These are phyloP conservation scores for Ophion slaviceki DNA, from an alignment of 2,888 invertebrate genomes.

Conservation along the genomic window DNA sequence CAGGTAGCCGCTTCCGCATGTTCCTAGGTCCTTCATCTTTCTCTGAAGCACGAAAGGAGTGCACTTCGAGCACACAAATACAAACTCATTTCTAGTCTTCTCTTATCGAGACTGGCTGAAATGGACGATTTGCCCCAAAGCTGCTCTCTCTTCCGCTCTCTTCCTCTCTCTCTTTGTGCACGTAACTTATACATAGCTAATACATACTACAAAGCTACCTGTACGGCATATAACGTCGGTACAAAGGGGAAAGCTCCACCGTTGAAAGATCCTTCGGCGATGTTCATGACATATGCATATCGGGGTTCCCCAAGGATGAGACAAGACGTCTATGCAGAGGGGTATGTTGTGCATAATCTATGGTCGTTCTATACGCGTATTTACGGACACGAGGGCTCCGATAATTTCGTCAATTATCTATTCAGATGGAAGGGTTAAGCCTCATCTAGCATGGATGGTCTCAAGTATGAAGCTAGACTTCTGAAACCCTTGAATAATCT, in stretches of 20 bases:
- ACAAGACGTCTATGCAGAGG: conserved; percentile 19
- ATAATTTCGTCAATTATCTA: conserved; percentile 58
- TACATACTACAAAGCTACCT: neutral
- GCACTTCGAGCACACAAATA: neutral
- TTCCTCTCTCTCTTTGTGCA: neutral
- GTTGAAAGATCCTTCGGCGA: conserved; percentile 35
- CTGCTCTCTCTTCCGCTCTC: neutral
- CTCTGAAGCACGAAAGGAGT: conserved; percentile 20
- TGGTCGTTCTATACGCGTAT: conserved; percentile 8
- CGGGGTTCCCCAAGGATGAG: conserved; percentile 22
- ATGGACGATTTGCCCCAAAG: neutral
- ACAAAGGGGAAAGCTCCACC: neutral
- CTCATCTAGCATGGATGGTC: neutral
- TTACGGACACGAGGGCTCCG: conserved; percentile 30
- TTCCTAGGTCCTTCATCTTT: neutral
- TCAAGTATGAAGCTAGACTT: conserved; percentile 2
- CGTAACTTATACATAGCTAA: conserved; percentile 2
- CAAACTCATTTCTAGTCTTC: neutral
- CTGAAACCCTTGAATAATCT: conserved; percentile 3
- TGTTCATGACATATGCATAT: conserved; percentile 62
- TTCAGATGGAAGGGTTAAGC: conserved; percentile 35
- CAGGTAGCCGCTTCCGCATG: conserved; percentile 25
- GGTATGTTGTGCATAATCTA: conserved; percentile 16
- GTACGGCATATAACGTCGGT: neutral
- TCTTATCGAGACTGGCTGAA: neutral